Evolutionary conservation across 1,140 invertebrate species (phyloP), one percentile per base, ranked within the genome.

Genomic region (Hylaeus anthracinus): DNA sequence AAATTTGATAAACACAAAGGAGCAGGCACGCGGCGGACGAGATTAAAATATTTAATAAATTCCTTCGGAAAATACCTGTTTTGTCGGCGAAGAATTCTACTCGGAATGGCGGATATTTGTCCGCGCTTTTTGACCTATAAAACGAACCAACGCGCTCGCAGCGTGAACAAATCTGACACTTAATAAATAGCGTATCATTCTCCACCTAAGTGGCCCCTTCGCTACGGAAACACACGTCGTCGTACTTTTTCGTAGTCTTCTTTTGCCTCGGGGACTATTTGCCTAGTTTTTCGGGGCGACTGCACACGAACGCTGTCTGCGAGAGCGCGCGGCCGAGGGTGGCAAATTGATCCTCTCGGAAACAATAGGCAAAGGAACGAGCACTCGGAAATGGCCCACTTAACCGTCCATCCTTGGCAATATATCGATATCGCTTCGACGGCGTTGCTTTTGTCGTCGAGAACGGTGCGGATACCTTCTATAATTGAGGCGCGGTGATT

Each of bases 321-420:
- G 48, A 51, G 65, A 26, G 12, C 55, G 55, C 37, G n/a, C 60
- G 43, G 55, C 39, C 72, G 37, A 69, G 80, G 77, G 76, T 73
- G 70, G 86, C 77, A 81, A 87, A 86, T 87, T 66, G 85, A 79
- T 64, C 75, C 66, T 69, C 73, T 73, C 72, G 69, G 73, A 86
- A 87, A 87, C 84, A 86, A 86, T 86, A 53, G 71, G 67, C 73
- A 66, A 56, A 81, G 82, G 73, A 81, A 86, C 70, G 78, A 78
- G 81, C 74, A 72, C 70, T 72, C 74, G 81, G 84, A 81, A 87
- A 86, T 83, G 77, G 81, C 71, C 74, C 78, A 79, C 81, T 87
- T 84, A 84, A 86, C 85, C 72, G 81, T 53, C 53, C 71, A 67
- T 87, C 71, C 58, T 55, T 66, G 65, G 75, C 70, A 63, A 83